These are phyloP conservation scores for Gadus macrocephalus DNA, from an alignment of 2,113 vertebrate genomes.

Conservation along the genomic window DNA sequence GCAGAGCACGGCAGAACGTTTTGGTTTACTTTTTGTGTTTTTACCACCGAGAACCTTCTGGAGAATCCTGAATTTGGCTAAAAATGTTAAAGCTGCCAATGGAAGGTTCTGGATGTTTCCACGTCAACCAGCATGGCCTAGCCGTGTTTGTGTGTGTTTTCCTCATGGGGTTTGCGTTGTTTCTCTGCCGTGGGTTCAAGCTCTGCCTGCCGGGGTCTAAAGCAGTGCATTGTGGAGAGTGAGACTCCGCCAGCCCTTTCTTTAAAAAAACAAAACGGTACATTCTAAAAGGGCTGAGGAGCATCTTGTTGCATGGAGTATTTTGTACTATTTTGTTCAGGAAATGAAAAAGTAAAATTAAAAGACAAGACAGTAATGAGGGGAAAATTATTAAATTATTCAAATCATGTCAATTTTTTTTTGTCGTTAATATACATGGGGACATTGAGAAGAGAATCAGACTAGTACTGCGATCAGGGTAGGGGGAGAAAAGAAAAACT, in stretches of 20 bases:
- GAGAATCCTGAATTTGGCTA: not conserved
- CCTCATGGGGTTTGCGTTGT: not conserved
- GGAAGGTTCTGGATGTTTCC: not conserved
- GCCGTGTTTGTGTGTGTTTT: not conserved
- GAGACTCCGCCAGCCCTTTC: constrained; percentile 51
- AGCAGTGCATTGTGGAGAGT: constrained; percentile 22
- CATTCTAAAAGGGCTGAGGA: constrained; percentile 67
- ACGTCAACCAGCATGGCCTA: not conserved
- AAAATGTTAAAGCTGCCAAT: too few species aligned
- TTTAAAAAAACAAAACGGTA: constrained; percentile 61
- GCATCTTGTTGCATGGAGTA: constrained; percentile 49
- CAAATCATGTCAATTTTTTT: constrained; percentile 35
- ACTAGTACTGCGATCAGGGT: constrained; percentile 53
- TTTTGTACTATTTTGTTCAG: constrained; percentile 49
- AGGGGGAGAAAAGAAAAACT: constrained; percentile 56
- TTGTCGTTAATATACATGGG: constrained; percentile 50
- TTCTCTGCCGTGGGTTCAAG: not conserved
- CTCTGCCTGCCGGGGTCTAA: not conserved
- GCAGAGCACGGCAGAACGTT: constrained; percentile 8
- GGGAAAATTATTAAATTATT: constrained; percentile 2
- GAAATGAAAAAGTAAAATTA: constrained; percentile 20
- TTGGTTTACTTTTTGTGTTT: too few species aligned
- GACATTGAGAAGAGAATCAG: constrained; percentile 52
- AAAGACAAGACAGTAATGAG: constrained; percentile 40
- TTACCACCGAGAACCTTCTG: not conserved